A percentile compares a stretch with the other conserved stretches of the same genome.
Conservation (phyloP, 2,888 invertebrate genomes). For the Drosophila putrida region DNA sequence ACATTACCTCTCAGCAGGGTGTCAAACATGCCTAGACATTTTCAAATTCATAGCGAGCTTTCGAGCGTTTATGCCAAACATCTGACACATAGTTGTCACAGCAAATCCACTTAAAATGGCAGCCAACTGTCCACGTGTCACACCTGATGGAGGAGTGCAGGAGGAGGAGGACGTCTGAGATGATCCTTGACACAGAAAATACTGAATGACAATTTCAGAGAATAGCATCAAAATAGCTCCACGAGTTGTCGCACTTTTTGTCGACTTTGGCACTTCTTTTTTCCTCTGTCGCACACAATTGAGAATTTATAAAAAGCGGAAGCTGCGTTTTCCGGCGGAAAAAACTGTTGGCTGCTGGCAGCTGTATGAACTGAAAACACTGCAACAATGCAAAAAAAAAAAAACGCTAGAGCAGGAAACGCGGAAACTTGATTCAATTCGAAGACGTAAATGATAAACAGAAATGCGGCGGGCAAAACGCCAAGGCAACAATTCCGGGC, state of each 20-base stretch:
- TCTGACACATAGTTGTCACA: conserved; percentile 65
- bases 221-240: conserved; percentile 60
- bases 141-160: conserved; percentile 60
- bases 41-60: conserved; percentile 39
- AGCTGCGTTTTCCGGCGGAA: conserved; percentile 75
- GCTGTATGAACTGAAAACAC: conserved; percentile 27
- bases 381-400: conserved; percentile 17
- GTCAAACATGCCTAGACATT: conserved; percentile 4
- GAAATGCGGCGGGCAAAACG: conserved; percentile 60
- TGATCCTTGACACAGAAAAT: conserved; percentile 45
- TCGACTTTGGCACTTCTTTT: conserved; percentile 7
- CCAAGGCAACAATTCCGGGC: conserved; percentile 48
- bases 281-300: conserved; percentile 62
- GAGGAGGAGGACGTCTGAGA: conserved; percentile 9
- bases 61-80: conserved; percentile 11
- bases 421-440: conserved; percentile 76
- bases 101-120: conserved; percentile 76
- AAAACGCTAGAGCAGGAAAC: conserved; percentile 54
- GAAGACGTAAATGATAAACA: conserved; percentile 69
- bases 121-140: conserved; percentile 63
- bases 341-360: conserved; percentile 71
- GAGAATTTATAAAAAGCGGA: conserved; percentile 74
- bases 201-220: conserved; percentile 24
- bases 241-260: conserved; percentile 44
- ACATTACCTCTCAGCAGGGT: background rate